Evolutionary conservation across 2,888 invertebrate species (phyloP).

Genomic region (Unio delphinus): DNA sequence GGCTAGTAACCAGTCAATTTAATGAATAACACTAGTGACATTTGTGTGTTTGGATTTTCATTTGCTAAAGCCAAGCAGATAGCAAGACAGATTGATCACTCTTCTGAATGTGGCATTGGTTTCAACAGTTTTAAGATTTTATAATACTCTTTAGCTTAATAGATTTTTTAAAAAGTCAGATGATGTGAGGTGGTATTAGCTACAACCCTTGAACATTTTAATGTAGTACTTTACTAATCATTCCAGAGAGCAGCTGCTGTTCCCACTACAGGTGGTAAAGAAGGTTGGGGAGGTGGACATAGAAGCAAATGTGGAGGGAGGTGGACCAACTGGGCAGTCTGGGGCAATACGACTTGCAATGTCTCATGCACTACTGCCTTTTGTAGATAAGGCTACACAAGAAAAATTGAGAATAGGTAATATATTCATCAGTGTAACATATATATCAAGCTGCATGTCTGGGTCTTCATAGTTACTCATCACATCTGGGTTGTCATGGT

Average conservation of each 20-base stretch:
- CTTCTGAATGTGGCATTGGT: too few relatives aligned
- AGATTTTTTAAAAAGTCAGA: too few relatives aligned
- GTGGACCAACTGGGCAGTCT: constrained; percentile 81
- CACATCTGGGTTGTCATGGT: too few relatives aligned
- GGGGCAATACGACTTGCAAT: constrained; percentile 92
- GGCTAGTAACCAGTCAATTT: too few relatives aligned
- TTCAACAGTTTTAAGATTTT: too few relatives aligned
- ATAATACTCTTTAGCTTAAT: too few relatives aligned
- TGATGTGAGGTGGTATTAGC: not conserved
- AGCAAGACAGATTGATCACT: too few relatives aligned
- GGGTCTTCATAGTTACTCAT: too few relatives aligned
- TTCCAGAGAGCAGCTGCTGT: constrained; percentile 79
- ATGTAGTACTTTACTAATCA: constrained; percentile 1
- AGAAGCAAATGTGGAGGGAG: constrained; percentile 75
- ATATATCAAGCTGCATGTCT: not conserved
- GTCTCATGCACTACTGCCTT: constrained; percentile 86
- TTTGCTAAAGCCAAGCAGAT: too few relatives aligned
- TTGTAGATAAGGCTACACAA: constrained; percentile 83
- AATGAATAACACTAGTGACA: too few relatives aligned
- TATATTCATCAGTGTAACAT: not conserved
- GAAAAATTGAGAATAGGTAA: constrained; percentile 90
- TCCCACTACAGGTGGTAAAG: constrained; percentile 86
- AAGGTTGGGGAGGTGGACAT: constrained; percentile 86
- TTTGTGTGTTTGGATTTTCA: too few relatives aligned
- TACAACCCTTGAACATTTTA: not conserved